These are phyloP conservation scores for Bubo bubo DNA, from an alignment of 2,113 vertebrate genomes.

Conservation along the genomic window DNA sequence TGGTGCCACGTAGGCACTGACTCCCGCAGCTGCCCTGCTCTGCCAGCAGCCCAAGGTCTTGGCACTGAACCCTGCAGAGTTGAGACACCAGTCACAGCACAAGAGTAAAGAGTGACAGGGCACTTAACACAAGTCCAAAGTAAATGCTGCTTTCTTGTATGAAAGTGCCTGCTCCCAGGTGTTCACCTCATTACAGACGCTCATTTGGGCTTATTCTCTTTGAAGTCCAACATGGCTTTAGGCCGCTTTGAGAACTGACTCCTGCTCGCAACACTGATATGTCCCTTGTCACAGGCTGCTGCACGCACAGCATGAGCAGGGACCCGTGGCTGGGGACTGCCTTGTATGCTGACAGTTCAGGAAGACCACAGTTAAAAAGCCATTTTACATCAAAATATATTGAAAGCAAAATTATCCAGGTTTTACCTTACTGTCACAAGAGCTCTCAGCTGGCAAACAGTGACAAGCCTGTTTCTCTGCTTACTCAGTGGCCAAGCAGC, in stretches of 20 bases:
- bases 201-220: neutral
- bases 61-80: neutral
- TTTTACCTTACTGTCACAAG: neutral
- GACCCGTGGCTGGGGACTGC: neutral
- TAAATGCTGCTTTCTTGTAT: neutral
- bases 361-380: neutral
- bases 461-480: neutral
- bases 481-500: neutral
- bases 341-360: neutral
- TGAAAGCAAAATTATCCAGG: neutral
- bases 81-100: accelerated
- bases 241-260: neutral
- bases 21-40: neutral
- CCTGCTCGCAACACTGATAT: neutral
- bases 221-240: neutral
- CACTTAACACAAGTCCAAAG: neutral
- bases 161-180: neutral
- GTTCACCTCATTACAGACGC: neutral
- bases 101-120: neutral
- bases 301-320: neutral
- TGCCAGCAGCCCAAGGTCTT: accelerated
- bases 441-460: neutral
- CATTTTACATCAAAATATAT: neutral
- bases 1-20: neutral
- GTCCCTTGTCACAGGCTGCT: neutral